A percentile compares a stretch with the other conserved stretches of the same genome.
Conservation (phyloP, 2,113 vertebrate species). For the Colinus virginianus region DNA sequence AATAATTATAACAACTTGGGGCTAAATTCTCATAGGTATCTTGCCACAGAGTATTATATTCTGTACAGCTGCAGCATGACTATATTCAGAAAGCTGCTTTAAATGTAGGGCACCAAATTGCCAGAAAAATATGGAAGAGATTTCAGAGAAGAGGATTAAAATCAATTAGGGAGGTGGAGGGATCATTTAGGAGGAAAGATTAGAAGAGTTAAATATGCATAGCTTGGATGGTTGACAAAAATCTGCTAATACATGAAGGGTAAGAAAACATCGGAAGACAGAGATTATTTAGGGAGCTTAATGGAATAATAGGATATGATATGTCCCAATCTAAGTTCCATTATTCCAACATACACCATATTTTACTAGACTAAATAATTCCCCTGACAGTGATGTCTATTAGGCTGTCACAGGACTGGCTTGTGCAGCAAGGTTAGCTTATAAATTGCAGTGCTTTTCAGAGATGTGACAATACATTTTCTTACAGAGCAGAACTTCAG, state of each 20-base stretch:
- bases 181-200: neutral
- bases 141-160: slow-evolving; percentile 4
- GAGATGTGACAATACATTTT: neutral
- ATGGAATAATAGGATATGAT: neutral
- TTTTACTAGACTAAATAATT: slow-evolving; percentile 1
- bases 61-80: neutral
- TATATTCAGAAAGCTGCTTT: neutral
- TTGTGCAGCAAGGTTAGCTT: neutral
- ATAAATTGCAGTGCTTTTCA: slow-evolving; percentile 1
- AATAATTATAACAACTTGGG: neutral
- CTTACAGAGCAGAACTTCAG: neutral
- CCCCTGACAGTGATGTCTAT: neutral
- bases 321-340: neutral
- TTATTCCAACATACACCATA: neutral
- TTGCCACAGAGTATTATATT: neutral
- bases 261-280: neutral
- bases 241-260: neutral
- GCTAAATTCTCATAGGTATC: neutral
- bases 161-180: neutral
- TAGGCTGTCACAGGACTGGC: neutral
- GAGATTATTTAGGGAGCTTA: neutral
- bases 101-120: neutral
- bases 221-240: neutral
- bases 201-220: neutral
- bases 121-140: neutral